These are phyloP conservation scores for Sander lucioperca DNA, from an alignment of 2,113 vertebrate genomes.

Conservation along the genomic window DNA sequence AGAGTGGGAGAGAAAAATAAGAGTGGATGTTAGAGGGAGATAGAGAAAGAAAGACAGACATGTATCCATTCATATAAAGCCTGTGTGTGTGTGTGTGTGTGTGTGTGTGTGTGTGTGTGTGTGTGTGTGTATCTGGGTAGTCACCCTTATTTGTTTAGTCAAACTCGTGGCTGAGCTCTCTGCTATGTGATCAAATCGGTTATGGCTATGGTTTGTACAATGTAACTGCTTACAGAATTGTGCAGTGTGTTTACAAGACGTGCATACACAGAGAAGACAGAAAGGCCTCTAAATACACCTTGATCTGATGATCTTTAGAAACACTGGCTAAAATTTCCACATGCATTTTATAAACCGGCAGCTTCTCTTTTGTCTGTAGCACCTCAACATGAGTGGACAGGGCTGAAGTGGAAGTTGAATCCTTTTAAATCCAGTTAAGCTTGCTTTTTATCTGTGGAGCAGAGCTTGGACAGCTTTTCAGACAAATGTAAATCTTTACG, in stretches of 20 bases:
- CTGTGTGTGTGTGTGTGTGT: constrained; percentile 10
- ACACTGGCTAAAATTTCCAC: constrained; percentile 1
- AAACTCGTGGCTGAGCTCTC: constrained; percentile 44
- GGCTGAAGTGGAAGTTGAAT: background rate
- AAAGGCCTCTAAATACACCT: constrained; percentile 23
- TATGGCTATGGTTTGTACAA: constrained; percentile 49
- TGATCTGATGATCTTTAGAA: constrained; percentile 21
- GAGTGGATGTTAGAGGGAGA: background rate
- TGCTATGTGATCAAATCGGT: constrained; percentile 33
- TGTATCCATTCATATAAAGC: constrained; percentile 36
- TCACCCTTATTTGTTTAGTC: constrained; percentile 66
- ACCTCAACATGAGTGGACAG: background rate
- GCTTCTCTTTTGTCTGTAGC: background rate
- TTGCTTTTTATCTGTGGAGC: background rate
- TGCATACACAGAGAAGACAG: constrained; percentile 34
- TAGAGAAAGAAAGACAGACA: constrained; percentile 16
- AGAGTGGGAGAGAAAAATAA: constrained; percentile 3
- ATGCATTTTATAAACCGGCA: constrained; percentile 21
- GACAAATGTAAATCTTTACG: background rate
- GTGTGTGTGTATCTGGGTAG: constrained; percentile 23
- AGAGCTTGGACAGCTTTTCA: background rate
- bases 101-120: constrained; percentile 9
- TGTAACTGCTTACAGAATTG: constrained; percentile 42
- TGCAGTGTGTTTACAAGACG: constrained; percentile 36
- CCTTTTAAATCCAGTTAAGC: background rate